Evolutionary conservation across 2,113 vertebrate genomes (phyloP), one percentile per base, ranked within the genome.

Genomic region (Tenrec ecaudatus): DNA sequence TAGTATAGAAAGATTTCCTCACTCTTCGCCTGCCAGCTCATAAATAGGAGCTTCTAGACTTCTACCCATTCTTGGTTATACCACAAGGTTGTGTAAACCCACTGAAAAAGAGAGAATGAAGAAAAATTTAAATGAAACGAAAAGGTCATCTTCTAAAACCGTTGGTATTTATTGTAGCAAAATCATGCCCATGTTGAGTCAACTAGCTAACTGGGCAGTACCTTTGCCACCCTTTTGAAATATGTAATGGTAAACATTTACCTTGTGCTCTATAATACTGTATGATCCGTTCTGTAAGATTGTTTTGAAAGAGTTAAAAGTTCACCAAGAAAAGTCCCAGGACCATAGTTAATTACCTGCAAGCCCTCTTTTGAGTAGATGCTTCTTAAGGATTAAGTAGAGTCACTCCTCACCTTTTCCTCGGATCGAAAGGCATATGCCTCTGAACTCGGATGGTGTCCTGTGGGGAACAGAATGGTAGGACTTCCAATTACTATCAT

Each of bases 281-380:
- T 1, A 75, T 58, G 38, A 27, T 80, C 78, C 68, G 33, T 94
- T 79, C 87, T 69, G 29, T 6, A 14, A 27, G 1, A 68, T 66
- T 84, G 92, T 95, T 96, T 84, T 90, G 96, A 95, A 96, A 92
- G 80, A 91, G 92, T 88, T 36, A 90, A 94, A 94, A 93, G 4
- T 69, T 93, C 33, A 79, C 84, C n/a, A 75, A 89, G 84, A 93
- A 77, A 38, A 96, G 57, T 69, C 47, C 47, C 47, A 47, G 94
- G 83, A 43, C 88, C 95, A 38, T 71, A 92, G 90, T 96, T 97
- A 97, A 97, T 97, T 89, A 89, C 47, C 12, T 53, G 86, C 87
- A 94, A 94, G 57, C 83, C 86, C 17, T 97, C 94, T 93, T 93
- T 88, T 91, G 95, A 91, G 94, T 90, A 96, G 94, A 96, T 94